A percentile compares a stretch with the other conserved stretches of the same genome.
These are phyloP conservation scores for Anodontia alba DNA, from an alignment of 2,888 invertebrate genomes.

Conservation along the genomic window DNA sequence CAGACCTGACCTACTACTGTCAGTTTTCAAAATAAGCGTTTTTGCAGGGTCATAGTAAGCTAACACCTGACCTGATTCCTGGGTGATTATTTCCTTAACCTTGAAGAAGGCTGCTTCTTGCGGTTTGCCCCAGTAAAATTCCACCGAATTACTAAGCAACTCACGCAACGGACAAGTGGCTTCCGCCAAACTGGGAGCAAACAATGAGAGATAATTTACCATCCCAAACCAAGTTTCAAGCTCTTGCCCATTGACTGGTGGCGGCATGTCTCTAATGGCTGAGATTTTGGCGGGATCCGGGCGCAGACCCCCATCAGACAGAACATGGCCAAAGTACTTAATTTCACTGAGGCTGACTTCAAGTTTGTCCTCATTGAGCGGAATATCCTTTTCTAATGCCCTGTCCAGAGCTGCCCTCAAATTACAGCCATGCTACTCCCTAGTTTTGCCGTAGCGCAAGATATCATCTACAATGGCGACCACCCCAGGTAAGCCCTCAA, in stretches of 20 bases:
- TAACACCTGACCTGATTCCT: slow-evolving; percentile 20
- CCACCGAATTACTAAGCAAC: background rate
- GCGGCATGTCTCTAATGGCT: slow-evolving; percentile 39
- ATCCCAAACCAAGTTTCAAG: slow-evolving; percentile 30
- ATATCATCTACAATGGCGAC: too few relatives aligned
- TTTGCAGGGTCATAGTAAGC: slow-evolving; percentile 28
- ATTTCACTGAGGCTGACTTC: slow-evolving; percentile 25
- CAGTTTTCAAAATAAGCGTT: slow-evolving; percentile 19
- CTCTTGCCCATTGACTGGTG: slow-evolving; percentile 14
- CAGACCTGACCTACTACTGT: slow-evolving; percentile 10
- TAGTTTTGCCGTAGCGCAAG: too few relatives aligned
- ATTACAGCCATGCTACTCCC: too few relatives aligned
- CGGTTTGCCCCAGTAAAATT: slow-evolving; percentile 21
- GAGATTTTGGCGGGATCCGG: slow-evolving; percentile 41
- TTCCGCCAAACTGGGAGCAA: slow-evolving; percentile 9
- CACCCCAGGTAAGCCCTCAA: too few relatives aligned
- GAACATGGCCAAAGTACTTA: slow-evolving; percentile 44
- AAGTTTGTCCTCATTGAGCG: slow-evolving; percentile 41
- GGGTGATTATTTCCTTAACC: slow-evolving; percentile 20
- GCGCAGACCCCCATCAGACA: slow-evolving; percentile 27
- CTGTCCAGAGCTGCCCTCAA: slow-evolving; percentile 19
- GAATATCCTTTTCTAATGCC: slow-evolving; percentile 24
- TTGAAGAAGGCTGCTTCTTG: slow-evolving; percentile 19
- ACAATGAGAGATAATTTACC: slow-evolving; percentile 19
- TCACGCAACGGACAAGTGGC: slow-evolving; percentile 16